These are phyloP conservation scores for Albula goreensis DNA, from an alignment of 2,113 vertebrate species.

Conservation along the genomic window DNA sequence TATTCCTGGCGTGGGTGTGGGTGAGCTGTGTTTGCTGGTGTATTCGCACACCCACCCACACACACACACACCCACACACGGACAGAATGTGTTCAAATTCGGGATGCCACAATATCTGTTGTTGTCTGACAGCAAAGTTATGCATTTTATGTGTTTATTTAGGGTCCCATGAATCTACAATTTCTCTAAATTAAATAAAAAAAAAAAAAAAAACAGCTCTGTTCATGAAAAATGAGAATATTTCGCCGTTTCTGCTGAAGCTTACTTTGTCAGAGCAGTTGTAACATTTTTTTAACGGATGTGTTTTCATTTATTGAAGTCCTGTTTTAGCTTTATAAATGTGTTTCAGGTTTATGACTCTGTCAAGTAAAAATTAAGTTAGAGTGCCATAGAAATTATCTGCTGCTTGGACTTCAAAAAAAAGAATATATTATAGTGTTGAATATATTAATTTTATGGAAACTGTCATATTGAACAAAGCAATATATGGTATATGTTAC, in stretches of 20 bases:
- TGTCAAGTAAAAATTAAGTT: conserved; percentile 45
- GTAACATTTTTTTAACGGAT: conserved; percentile 35
- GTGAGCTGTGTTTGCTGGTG: background rate
- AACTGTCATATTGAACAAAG: too few relatives aligned
- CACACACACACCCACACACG: background rate
- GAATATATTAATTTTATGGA: conserved; percentile 20
- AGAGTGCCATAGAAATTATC: conserved; percentile 48
- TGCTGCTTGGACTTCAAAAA: conserved; percentile 33
- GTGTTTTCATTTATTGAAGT: conserved; percentile 44
- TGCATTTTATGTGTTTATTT: background rate
- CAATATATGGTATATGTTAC: background rate
- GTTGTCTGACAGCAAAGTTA: background rate
- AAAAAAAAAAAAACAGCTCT: too few relatives aligned
- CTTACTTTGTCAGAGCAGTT: conserved; percentile 36
- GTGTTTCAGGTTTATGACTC: conserved; percentile 49
- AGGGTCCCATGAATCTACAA: too few relatives aligned
- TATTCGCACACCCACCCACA: background rate
- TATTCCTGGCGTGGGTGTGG: too few relatives aligned
- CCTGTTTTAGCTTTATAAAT: conserved; percentile 55
- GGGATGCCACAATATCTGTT: background rate
- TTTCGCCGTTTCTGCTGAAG: background rate
- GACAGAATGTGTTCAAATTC: background rate
- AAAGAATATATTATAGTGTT: conserved; percentile 59
- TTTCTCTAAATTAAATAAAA: too few relatives aligned
- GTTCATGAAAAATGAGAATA: too few relatives aligned